A percentile compares a stretch with the other conserved stretches of the same genome.
These are phyloP conservation scores for Philereme vetulata DNA, from an alignment of 2,888 invertebrate species.

Conservation along the genomic window DNA sequence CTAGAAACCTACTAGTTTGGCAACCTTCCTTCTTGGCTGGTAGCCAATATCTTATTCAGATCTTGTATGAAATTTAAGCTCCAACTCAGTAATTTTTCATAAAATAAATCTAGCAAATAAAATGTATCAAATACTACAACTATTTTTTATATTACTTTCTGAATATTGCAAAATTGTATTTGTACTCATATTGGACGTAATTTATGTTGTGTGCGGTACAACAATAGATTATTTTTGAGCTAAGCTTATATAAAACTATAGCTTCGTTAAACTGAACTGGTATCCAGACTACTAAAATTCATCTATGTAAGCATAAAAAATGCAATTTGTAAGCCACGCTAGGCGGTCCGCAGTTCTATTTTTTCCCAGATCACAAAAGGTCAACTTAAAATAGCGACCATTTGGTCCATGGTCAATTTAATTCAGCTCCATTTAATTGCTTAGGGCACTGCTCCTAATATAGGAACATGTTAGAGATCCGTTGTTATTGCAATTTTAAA, in stretches of 20 bases:
- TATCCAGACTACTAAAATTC: no score
- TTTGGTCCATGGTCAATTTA: conserved; percentile 27
- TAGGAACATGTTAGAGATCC: neutral
- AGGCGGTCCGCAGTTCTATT: neutral
- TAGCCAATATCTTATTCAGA: conserved; percentile 16
- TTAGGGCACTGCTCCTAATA: conserved; percentile 13
- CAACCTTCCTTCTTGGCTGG: conserved; percentile 19
- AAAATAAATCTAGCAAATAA: conserved; percentile 1
- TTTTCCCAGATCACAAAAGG: conserved; percentile 21
- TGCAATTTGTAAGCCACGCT: neutral
- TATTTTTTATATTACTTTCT: no score
- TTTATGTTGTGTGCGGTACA: neutral
- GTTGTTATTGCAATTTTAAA: no score
- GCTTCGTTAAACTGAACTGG: no score
- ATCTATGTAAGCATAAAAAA: neutral
- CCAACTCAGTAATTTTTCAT: conserved; percentile 7
- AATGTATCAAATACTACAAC: neutral
- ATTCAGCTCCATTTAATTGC: conserved; percentile 18
- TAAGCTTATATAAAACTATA: no score
- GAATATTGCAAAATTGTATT: no score
- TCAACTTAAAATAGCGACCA: conserved; percentile 22
- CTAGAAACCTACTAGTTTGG: conserved; percentile 23
- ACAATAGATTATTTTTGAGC: no score
- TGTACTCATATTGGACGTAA: neutral
- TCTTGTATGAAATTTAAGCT: conserved; percentile 7